These are phyloP conservation scores for Ostrea denselamellosa DNA, from an alignment of 1,140 invertebrate genomes.

Conservation along the genomic window DNA sequence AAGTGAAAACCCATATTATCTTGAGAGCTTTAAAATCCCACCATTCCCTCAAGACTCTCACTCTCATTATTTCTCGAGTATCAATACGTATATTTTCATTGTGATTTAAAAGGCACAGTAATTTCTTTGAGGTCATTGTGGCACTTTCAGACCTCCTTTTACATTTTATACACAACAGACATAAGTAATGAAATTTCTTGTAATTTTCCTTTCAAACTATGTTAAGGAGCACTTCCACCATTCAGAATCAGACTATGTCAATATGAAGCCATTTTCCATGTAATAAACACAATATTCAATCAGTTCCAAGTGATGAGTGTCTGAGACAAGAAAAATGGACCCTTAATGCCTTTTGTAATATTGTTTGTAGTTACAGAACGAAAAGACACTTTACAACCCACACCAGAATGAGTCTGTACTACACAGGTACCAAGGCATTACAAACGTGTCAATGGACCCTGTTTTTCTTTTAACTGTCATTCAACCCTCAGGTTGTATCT, in stretches of 20 bases:
- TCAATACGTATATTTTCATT: constrained; percentile 16
- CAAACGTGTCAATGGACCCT: constrained; percentile 10
- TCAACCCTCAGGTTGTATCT: not conserved
- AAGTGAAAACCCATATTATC: not conserved
- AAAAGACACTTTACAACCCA: constrained; percentile 2
- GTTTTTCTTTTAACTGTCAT: not conserved
- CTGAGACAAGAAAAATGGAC: not conserved
- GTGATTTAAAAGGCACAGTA: constrained; percentile 34
- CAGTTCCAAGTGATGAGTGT: not conserved
- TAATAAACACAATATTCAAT: constrained; percentile 24
- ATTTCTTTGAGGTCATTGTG: constrained; percentile 3
- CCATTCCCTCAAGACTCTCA: not conserved
- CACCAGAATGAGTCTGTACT: not conserved
- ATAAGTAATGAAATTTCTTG: not conserved
- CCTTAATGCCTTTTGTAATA: not conserved
- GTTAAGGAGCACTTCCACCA: constrained; percentile 9
- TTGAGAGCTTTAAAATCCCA: not conserved
- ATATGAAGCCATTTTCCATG: constrained; percentile 17
- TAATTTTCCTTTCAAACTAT: not conserved
- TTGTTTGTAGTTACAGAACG: not conserved
- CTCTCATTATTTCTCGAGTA: not conserved
- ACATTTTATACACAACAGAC: not conserved
- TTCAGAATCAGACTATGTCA: constrained; percentile 7
- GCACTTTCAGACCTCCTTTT: not conserved
- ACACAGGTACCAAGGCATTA: not conserved